Conservation (phyloP, 1,140 invertebrate species). For the Belonocnema kinseyi region DNA sequence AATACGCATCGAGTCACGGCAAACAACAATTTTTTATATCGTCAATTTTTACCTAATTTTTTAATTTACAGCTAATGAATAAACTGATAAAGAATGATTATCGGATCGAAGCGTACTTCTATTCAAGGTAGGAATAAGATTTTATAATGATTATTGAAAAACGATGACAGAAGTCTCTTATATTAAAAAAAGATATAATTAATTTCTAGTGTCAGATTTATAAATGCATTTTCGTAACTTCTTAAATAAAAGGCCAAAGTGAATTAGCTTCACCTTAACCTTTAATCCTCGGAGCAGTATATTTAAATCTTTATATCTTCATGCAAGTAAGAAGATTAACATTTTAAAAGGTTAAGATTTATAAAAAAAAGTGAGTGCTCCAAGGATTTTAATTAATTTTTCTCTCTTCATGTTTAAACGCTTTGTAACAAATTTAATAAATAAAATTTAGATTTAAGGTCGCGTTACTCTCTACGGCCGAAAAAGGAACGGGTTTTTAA, state of each 20-base stretch:
- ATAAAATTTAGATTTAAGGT: not conserved
- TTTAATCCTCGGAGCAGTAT: conserved; percentile 5
- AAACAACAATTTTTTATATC: too few relatives aligned
- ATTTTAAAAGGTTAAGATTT: not conserved
- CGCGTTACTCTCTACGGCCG: not conserved
- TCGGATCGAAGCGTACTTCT: not conserved
- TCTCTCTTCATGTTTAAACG: too few relatives aligned
- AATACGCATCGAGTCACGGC: too few relatives aligned
- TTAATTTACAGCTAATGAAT: not conserved
- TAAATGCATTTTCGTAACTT: not conserved
- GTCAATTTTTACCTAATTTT: too few relatives aligned
- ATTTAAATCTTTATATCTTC: not conserved
- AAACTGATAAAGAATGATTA: not conserved
- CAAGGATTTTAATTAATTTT: not conserved
- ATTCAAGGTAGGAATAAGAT: not conserved
- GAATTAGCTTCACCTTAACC: conserved; percentile 9
- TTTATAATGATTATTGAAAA: not conserved
- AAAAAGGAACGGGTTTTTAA: conserved; percentile 13
- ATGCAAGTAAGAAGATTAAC: too few relatives aligned
- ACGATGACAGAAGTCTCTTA: not conserved
- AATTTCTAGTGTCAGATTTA: not conserved
- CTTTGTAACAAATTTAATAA: too few relatives aligned
- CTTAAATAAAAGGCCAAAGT: not conserved
- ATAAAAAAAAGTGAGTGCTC: conserved; percentile 11
- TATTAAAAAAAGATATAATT: not conserved